These are phyloP conservation scores for Neostethus bicornis DNA, from an alignment of 2,797 vertebrate species.

Conservation along the genomic window DNA sequence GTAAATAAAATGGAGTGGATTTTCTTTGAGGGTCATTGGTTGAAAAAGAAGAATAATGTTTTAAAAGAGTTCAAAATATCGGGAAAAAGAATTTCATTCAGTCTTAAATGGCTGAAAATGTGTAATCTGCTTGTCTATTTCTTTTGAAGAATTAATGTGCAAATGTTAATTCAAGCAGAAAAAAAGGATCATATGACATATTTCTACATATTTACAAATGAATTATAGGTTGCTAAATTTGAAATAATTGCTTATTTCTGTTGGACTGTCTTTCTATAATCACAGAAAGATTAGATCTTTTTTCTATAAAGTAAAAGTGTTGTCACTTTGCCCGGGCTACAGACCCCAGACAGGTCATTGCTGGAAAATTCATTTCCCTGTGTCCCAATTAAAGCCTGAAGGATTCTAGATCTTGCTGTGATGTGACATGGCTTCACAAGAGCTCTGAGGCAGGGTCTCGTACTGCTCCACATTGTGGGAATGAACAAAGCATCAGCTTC, in stretches of 20 bases:
- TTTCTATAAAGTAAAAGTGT: constrained; percentile 63
- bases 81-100: constrained; percentile 30
- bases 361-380: constrained; percentile 66
- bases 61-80: constrained; percentile 28
- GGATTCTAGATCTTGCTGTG: constrained; percentile 55
- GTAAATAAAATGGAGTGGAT: constrained; percentile 38
- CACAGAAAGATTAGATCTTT: constrained; percentile 65
- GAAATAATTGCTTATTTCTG: constrained; percentile 72
- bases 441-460: constrained; percentile 49
- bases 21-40: constrained; percentile 14
- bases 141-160: constrained; percentile 50
- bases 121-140: constrained; percentile 33
- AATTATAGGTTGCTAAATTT: constrained; percentile 75
- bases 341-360: constrained; percentile 65
- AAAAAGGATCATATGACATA: constrained; percentile 40
- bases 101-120: constrained; percentile 41
- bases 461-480: constrained; percentile 32
- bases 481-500: constrained; percentile 61
- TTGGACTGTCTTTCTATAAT: constrained; percentile 55
- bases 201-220: constrained; percentile 67
- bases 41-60: constrained; percentile 18
- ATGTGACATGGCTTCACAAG: constrained; percentile 69
- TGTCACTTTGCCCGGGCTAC: constrained; percentile 56
- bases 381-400: constrained; percentile 73
- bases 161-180: constrained; percentile 50